These are phyloP conservation scores for Microplitis mediator DNA, from an alignment of 1,140 invertebrate genomes.

Conservation along the genomic window DNA sequence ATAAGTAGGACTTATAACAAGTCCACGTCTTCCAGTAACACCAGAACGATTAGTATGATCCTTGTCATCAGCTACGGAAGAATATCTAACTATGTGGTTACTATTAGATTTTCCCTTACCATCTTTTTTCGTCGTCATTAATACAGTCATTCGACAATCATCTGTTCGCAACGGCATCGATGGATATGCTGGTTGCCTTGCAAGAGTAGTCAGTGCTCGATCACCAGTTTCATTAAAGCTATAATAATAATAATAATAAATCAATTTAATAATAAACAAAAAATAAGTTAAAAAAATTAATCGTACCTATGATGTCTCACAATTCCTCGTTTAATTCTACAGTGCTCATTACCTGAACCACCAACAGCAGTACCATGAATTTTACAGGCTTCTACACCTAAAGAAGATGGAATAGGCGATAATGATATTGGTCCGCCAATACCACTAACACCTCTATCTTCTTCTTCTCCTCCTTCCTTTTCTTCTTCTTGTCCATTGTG, in stretches of 20 bases:
- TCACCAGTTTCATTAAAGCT: slow-evolving; percentile 61
- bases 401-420: slow-evolving; percentile 50
- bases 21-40: slow-evolving; percentile 34
- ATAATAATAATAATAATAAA: slow-evolving; percentile 1
- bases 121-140: slow-evolving; percentile 43
- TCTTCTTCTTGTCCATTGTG: slow-evolving; percentile 26
- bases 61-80: slow-evolving; percentile 51
- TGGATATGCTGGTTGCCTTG: slow-evolving; percentile 57
- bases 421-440: slow-evolving; percentile 54
- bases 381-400: slow-evolving; percentile 56
- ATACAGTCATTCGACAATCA: slow-evolving; percentile 53
- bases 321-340: slow-evolving; percentile 60
- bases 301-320: slow-evolving; percentile 59
- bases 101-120: slow-evolving; percentile 36
- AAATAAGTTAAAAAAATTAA: too few relatives aligned
- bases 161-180: slow-evolving; percentile 58
- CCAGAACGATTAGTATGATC: background rate
- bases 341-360: slow-evolving; percentile 55
- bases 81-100: slow-evolving; percentile 43
- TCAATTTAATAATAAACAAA: background rate
- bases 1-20: slow-evolving; percentile 54
- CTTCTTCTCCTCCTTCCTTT: too few relatives aligned
- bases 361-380: slow-evolving; percentile 57
- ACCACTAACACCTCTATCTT: slow-evolving; percentile 55
- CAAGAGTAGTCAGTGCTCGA: slow-evolving; percentile 55